Conservation (phyloP, 1,140 invertebrate species). For the Leptinotarsa defecta region DNA sequence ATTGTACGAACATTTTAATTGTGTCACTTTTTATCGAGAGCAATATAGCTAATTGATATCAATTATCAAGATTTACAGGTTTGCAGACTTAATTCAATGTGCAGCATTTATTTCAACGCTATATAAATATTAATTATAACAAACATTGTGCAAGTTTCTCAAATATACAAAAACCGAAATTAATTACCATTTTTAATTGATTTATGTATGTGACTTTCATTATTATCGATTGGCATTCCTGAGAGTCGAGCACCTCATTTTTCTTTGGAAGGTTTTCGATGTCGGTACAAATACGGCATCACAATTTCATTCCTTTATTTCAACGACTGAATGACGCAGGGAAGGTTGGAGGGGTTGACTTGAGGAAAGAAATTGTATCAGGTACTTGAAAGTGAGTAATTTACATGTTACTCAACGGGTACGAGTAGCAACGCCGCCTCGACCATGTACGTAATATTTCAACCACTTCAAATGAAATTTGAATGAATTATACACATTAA, state of each 20-base stretch:
- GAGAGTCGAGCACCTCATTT: constrained; percentile 14
- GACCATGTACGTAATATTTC: no score
- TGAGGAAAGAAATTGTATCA: no score
- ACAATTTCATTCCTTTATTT: constrained; percentile 16
- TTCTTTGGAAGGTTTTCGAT: not conserved
- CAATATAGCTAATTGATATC: constrained; percentile 49
- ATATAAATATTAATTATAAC: constrained; percentile 45
- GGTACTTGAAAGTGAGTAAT: no score
- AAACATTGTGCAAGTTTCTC: constrained; percentile 42
- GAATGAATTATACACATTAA: no score
- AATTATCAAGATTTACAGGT: constrained; percentile 51
- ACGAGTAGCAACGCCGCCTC: no score
- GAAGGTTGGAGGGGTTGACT: no score
- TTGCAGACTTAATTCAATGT: constrained; percentile 39
- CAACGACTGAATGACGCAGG: no score
- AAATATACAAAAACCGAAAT: constrained; percentile 40
- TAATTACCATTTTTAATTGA: constrained; percentile 46
- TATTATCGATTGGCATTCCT: constrained; percentile 20
- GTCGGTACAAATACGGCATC: not conserved
- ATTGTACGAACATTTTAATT: constrained; percentile 47
- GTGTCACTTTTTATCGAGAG: constrained; percentile 43
- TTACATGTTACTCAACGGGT: no score
- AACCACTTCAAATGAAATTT: no score
- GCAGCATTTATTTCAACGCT: constrained; percentile 32
- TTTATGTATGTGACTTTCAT: constrained; percentile 38